phyloP scores from a whole-genome alignment of 2,888 invertebrate species.

The Suillia variegata region DNA sequence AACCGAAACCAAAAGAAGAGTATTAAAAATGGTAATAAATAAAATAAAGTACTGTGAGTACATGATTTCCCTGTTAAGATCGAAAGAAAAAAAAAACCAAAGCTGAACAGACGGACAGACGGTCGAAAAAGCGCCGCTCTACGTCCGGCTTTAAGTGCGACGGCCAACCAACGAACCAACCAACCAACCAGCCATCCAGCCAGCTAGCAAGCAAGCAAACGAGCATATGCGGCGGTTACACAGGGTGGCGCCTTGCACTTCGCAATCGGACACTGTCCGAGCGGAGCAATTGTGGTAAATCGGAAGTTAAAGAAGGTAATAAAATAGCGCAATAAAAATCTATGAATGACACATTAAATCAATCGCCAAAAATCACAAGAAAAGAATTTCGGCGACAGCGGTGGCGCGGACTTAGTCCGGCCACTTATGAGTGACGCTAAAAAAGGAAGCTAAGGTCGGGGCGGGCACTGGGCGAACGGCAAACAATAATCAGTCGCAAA shows the following conservation, averaged over 20 bases:
- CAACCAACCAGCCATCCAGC: too few relatives aligned
- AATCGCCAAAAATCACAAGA: constrained; percentile 60
- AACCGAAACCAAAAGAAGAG: too few relatives aligned
- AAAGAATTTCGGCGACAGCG: constrained; percentile 16
- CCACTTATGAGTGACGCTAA: constrained; percentile 36
- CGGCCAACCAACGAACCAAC: constrained; percentile 1
- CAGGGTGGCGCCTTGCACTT: constrained; percentile 10
- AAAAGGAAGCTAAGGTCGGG: too few relatives aligned
- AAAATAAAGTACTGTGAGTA: constrained; percentile 56
- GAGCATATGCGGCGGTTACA: not conserved
- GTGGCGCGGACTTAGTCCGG: too few relatives aligned
- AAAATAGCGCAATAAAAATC: constrained; percentile 61
- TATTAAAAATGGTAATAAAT: constrained; percentile 58
- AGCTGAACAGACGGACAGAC: too few relatives aligned
- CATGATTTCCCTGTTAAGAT: constrained; percentile 58
- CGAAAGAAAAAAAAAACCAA: too few relatives aligned
- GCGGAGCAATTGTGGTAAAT: constrained; percentile 61
- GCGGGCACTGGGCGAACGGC: too few relatives aligned
- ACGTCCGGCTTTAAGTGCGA: constrained; percentile 12
- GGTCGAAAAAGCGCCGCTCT: constrained; percentile 30
- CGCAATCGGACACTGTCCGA: constrained; percentile 44
- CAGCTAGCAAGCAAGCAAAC: too few relatives aligned
- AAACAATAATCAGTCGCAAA: too few relatives aligned
- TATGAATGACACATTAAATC: constrained; percentile 63
- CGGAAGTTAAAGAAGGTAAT: constrained; percentile 62